A percentile compares a stretch with the other conserved stretches of the same genome.
Conservation (phyloP, 1,140 invertebrate species). For the Lethocerus indicus region DNA sequence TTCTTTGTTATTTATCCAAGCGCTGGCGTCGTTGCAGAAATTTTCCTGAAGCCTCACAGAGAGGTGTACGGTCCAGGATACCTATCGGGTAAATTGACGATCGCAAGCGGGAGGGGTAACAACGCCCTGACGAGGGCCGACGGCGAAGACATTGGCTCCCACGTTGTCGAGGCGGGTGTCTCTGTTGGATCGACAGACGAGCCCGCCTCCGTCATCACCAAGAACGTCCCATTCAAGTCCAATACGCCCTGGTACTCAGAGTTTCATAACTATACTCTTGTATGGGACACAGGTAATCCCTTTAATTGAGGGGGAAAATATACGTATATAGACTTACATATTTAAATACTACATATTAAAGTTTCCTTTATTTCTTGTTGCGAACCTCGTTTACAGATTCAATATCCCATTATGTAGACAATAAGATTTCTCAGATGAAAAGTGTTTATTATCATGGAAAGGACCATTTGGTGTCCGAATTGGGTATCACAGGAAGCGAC, state of each 20-base stretch:
- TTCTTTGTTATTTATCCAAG: too few relatives aligned
- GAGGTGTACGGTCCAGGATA: conserved; percentile 11
- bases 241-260: conserved; percentile 30
- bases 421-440: neutral
- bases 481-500: conserved; percentile 5
- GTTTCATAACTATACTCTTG: conserved; percentile 38
- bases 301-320: neutral
- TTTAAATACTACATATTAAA: neutral
- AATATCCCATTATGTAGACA: neutral
- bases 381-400: neutral
- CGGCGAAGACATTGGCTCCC: neutral
- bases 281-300: conserved; percentile 34
- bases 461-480: neutral
- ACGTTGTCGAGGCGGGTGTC: neutral
- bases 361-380: neutral
- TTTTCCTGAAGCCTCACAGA: conserved; percentile 8
- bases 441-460: neutral
- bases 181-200: neutral
- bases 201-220: neutral
- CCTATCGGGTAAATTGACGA: conserved; percentile 8
- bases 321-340: neutral
- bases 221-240: neutral
- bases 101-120: conserved; percentile 1
- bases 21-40: conserved; percentile 28
- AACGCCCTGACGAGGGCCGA: neutral